Evolutionary conservation across 2,797 vertebrate species (phyloP).

Genomic region (Heteromormyrus szaboi): DNA sequence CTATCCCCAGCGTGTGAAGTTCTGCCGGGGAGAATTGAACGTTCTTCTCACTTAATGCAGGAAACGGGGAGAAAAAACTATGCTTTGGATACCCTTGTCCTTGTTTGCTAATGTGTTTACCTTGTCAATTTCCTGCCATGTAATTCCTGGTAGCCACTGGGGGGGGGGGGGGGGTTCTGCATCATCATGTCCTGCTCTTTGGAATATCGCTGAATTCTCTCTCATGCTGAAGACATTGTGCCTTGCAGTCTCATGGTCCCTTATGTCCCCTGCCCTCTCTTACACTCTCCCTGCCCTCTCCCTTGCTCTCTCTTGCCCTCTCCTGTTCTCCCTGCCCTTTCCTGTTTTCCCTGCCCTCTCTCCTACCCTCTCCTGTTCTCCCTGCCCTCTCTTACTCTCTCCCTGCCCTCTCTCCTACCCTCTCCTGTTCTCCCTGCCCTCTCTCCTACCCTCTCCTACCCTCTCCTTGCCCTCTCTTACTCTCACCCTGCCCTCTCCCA

Average conservation of each 20-base stretch:
- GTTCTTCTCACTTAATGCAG: neutral
- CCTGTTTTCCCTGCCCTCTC: neutral
- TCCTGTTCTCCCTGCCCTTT: neutral
- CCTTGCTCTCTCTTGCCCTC: neutral
- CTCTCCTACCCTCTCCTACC: neutral
- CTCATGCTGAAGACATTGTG: neutral
- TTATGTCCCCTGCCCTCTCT: too few relatives aligned
- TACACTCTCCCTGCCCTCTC: neutral
- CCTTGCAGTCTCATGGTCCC: neutral
- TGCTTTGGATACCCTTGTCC: neutral
- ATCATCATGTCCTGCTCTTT: neutral
- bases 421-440: neutral
- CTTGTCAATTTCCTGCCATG: neutral
- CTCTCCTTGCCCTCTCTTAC: neutral
- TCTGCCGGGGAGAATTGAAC: neutral
- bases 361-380: neutral
- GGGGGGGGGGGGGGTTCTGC: too few relatives aligned
- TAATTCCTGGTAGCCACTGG: neutral
- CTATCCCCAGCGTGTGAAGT: constrained; percentile 3
- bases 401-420: neutral
- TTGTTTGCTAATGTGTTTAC: neutral
- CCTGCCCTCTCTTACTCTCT: neutral
- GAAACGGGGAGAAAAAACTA: neutral
- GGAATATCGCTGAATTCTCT: neutral
- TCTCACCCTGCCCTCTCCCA: neutral